These are phyloP conservation scores for Polymixis flavicincta DNA, from an alignment of 2,888 invertebrate genomes.

Conservation along the genomic window DNA sequence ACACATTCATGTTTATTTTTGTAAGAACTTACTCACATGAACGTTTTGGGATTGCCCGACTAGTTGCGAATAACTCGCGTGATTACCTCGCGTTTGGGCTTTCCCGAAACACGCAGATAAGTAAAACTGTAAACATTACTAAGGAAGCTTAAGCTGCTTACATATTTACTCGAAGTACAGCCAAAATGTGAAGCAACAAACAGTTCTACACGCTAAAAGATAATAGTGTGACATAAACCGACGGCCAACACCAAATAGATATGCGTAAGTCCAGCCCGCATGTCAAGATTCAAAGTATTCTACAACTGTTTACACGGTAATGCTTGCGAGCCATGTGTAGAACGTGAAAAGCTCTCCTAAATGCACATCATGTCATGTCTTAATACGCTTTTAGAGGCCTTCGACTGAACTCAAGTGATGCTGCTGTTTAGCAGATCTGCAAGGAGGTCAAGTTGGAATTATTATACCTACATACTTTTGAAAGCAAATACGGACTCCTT, in stretches of 20 bases:
- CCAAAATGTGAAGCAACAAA: background rate
- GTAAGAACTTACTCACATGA: constrained; percentile 41
- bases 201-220: background rate
- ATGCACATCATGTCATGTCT: constrained; percentile 28
- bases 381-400: constrained; percentile 39
- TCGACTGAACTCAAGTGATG: constrained; percentile 27
- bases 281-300: constrained; percentile 37
- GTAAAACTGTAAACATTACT: constrained; percentile 30
- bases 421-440: constrained; percentile 7
- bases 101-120: constrained; percentile 22
- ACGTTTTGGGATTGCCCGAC: constrained; percentile 39
- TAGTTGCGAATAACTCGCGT: constrained; percentile 20
- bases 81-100: constrained; percentile 14
- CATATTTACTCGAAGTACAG: background rate
- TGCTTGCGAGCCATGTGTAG: constrained; percentile 38
- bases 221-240: background rate
- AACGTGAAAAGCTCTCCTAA: constrained; percentile 41
- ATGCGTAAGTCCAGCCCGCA: constrained; percentile 34
- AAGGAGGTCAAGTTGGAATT: background rate
- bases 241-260: background rate
- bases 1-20: constrained; percentile 52
- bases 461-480: background rate
- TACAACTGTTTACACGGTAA: constrained; percentile 52
- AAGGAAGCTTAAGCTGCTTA: background rate
- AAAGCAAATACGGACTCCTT: background rate